Evolutionary conservation across 2,888 invertebrate species (phyloP).

Genomic region (Trissolcus brochymenae): DNA sequence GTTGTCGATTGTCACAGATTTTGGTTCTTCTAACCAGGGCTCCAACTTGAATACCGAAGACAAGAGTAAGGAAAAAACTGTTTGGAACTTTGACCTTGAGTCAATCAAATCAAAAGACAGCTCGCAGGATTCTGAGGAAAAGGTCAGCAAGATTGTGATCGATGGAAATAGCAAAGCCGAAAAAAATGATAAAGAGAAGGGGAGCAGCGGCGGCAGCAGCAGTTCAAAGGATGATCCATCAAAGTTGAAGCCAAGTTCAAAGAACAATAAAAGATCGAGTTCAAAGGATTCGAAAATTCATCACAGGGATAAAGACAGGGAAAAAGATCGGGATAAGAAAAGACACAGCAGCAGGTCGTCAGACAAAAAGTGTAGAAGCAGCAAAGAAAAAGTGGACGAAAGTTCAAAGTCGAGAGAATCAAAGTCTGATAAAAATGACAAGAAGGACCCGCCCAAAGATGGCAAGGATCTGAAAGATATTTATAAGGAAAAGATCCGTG

Average conservation of each 20-base stretch:
- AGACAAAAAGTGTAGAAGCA: conserved; percentile 61
- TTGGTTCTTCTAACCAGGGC: conserved; percentile 76
- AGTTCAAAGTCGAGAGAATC: not conserved
- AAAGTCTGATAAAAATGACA: conserved; percentile 26
- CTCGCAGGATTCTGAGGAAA: conserved; percentile 63
- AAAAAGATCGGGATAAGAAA: conserved; percentile 61
- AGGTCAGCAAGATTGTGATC: conserved; percentile 60
- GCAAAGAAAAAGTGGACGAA: conserved; percentile 53
- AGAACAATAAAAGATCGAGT: conserved; percentile 26
- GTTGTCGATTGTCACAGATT: conserved; percentile 78
- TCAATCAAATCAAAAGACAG: conserved; percentile 66
- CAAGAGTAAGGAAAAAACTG: conserved; percentile 67
- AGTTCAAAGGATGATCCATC: conserved; percentile 46
- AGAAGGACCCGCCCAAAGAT: conserved; percentile 64
- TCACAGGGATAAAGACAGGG: conserved; percentile 58
- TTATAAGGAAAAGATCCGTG: conserved; percentile 75
- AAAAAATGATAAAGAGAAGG: conserved; percentile 67
- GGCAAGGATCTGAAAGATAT: conserved; percentile 73
- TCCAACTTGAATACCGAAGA: conserved; percentile 67
- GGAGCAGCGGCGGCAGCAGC: conserved; percentile 36
- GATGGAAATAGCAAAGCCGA: conserved; percentile 68
- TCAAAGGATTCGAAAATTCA: conserved; percentile 59
- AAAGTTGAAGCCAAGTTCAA: not conserved
- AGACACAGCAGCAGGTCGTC: conserved; percentile 61
- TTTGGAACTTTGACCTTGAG: conserved; percentile 67